Conservation (phyloP, 1,140 invertebrate species). For the Ostrea edulis region DNA sequence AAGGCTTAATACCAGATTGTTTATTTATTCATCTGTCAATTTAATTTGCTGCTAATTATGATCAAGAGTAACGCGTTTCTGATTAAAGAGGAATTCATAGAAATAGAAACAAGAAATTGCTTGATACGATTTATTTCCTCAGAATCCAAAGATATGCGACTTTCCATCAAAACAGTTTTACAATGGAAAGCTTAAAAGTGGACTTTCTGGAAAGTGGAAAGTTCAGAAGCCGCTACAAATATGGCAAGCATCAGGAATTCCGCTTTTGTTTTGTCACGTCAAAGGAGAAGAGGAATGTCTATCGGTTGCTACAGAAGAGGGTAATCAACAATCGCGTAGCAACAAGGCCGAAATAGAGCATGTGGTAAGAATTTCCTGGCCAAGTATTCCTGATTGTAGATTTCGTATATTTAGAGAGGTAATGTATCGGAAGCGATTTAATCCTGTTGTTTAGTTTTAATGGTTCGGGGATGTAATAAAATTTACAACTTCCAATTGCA, state of each 20-base stretch:
- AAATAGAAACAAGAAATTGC: not conserved
- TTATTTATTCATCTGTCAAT: not conserved
- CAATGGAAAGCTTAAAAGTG: conserved; percentile 60
- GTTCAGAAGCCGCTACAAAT: conserved; percentile 49
- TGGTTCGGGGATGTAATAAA: no score
- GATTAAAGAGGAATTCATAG: not conserved
- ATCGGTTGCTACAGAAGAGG: conserved; percentile 70
- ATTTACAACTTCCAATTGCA: no score
- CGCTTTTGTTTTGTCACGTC: conserved; percentile 70
- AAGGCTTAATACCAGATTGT: no score
- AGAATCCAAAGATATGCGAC: conserved; percentile 70
- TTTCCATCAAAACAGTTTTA: conserved; percentile 74
- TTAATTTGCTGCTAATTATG: not conserved
- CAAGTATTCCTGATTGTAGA: not conserved
- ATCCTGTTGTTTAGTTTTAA: no score
- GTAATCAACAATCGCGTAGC: conserved; percentile 71
- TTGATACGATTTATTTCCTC: not conserved
- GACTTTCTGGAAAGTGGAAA: conserved; percentile 44
- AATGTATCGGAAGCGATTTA: no score
- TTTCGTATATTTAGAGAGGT: not conserved
- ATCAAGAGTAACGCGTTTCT: not conserved
- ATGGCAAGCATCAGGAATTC: conserved; percentile 54
- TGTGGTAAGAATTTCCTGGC: conserved; percentile 59
- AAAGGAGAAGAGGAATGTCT: conserved; percentile 71
- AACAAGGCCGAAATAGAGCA: conserved; percentile 69